Evolutionary conservation across 2,888 invertebrate species (phyloP).

Genomic region (Apodemia mormo): DNA sequence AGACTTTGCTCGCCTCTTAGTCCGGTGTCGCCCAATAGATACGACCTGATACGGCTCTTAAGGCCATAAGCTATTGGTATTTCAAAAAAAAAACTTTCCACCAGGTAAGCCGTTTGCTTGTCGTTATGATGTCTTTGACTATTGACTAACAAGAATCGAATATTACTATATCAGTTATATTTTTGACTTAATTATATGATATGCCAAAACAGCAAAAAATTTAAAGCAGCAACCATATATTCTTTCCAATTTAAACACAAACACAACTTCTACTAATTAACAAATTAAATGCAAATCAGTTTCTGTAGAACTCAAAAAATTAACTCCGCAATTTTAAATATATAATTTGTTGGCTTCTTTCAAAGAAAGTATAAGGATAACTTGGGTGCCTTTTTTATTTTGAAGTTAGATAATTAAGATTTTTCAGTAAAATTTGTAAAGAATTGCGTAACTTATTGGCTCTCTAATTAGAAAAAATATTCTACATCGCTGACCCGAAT

Average conservation of each 20-base stretch:
- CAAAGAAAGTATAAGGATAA: constrained; percentile 41
- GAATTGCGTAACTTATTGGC: constrained; percentile 17
- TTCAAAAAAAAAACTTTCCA: too few species aligned
- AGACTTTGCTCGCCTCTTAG: too few species aligned
- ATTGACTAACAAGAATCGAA: too few species aligned
- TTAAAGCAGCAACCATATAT: background rate
- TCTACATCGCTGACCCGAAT: constrained; percentile 18
- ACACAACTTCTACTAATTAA: constrained; percentile 42
- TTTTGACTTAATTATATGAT: too few species aligned
- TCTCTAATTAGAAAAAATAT: constrained; percentile 22
- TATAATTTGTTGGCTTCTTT: constrained; percentile 47
- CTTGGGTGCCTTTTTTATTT: constrained; percentile 55
- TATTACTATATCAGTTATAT: too few species aligned
- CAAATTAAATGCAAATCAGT: constrained; percentile 61
- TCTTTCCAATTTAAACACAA: background rate
- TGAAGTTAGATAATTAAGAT: constrained; percentile 70
- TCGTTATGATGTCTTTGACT: too few species aligned
- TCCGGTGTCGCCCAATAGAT: too few species aligned
- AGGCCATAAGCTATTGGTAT: too few species aligned
- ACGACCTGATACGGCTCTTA: too few species aligned
- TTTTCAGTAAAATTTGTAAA: constrained; percentile 39
- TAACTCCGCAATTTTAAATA: constrained; percentile 44
- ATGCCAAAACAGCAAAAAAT: background rate
- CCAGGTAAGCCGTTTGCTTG: too few species aligned
- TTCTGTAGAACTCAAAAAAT: constrained; percentile 55